Conservation (phyloP, 2,113 vertebrate genomes). For the Condylura cristata region DNA sequence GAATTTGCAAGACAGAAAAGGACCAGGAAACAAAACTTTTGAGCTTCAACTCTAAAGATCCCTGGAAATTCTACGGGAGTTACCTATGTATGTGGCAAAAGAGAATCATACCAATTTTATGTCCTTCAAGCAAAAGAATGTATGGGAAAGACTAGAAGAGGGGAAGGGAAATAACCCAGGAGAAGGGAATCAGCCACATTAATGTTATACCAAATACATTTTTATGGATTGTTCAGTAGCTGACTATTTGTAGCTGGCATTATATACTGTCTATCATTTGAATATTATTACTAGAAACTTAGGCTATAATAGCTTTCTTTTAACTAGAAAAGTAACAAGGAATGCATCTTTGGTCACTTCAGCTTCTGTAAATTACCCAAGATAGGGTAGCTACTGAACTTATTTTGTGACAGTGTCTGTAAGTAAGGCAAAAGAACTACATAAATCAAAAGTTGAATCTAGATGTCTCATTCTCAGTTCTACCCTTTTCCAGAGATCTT, state of each 20-base stretch:
- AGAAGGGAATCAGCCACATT: slow-evolving; percentile 53
- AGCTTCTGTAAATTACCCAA: slow-evolving; percentile 46
- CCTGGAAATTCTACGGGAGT: slow-evolving; percentile 48
- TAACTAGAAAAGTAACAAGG: slow-evolving; percentile 46
- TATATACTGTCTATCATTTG: slow-evolving; percentile 44
- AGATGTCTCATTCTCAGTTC: not conserved
- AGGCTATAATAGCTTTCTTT: slow-evolving; percentile 35
- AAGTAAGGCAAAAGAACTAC: slow-evolving; percentile 44
- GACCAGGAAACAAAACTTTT: slow-evolving; percentile 51
- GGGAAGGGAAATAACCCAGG: slow-evolving; percentile 15
- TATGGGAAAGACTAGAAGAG: not conserved
- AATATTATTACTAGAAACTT: slow-evolving; percentile 39
- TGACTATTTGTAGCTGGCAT: slow-evolving; percentile 49
- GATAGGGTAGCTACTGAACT: not conserved
- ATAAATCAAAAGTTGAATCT: slow-evolving; percentile 34
- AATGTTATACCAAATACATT: slow-evolving; percentile 47
- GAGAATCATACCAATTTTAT: slow-evolving; percentile 27
- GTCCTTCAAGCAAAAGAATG: slow-evolving; percentile 36
- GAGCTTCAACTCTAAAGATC: slow-evolving; percentile 54
- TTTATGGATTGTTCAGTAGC: slow-evolving; percentile 49
- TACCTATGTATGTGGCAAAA: slow-evolving; percentile 40
- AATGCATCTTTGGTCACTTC: slow-evolving; percentile 66
- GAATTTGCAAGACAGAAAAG: slow-evolving; percentile 39
- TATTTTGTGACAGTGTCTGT: not conserved
- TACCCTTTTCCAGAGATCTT: slow-evolving; percentile 33